phyloP scores from a whole-genome alignment of 2,113 vertebrate species.

The Athene noctua region DNA sequence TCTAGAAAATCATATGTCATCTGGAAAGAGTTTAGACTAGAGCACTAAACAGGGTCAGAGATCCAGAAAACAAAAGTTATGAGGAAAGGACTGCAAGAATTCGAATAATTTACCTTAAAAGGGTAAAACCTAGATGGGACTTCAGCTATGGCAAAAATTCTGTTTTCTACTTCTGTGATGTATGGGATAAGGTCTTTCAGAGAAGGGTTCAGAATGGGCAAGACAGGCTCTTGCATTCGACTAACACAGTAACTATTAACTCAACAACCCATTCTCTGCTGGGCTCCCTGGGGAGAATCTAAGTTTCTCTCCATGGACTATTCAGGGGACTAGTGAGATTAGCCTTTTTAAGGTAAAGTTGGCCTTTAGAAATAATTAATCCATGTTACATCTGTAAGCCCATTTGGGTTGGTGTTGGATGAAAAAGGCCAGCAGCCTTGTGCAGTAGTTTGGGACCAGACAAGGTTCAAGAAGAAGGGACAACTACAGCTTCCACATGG shows the following conservation, averaged over 20 bases:
- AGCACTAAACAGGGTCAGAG: not conserved
- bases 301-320: not conserved
- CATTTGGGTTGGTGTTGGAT: not conserved
- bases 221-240: not conserved
- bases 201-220: not conserved
- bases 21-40: not conserved
- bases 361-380: not conserved
- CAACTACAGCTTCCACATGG: not conserved
- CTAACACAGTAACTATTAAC: not conserved
- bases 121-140: not conserved
- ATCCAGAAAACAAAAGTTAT: not conserved
- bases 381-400: not conserved
- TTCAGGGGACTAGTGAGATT: not conserved
- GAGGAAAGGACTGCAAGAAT: not conserved
- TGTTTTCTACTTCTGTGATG: not conserved
- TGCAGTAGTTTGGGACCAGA: not conserved
- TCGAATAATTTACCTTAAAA: not conserved
- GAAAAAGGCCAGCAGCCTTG: not conserved
- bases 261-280: fast-evolving
- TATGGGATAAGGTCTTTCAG: not conserved
- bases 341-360: not conserved
- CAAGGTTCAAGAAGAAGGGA: not conserved
- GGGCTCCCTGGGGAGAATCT: not conserved
- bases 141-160: not conserved
- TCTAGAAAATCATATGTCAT: not conserved